Evolutionary conservation across 2,113 vertebrate species (phyloP), one percentile per base, ranked within the genome.

Genomic region (Synodontis membranacea): DNA sequence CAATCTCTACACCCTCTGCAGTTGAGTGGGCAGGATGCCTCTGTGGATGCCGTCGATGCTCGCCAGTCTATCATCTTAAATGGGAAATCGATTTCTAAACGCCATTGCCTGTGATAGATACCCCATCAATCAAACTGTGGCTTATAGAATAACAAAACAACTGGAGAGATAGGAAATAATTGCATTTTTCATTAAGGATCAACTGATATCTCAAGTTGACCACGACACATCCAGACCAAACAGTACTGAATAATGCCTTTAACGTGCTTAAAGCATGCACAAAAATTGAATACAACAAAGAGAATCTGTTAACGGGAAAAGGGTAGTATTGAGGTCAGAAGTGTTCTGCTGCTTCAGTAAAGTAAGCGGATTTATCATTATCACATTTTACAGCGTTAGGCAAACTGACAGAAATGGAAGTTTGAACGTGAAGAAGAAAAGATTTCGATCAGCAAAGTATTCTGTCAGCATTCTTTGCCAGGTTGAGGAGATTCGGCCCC

Each of bases 61-160:
- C 78, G 66, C 70, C 76, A 84, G 52, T 84, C 86, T 88, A 76
- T 86, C 75, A 86, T 78, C 56, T 78, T 42, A 44, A 23, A 39
- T 75, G 62, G 58, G 46, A 58, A 74, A 80, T 86, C 82, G 31
- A 82, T 83, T 89, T 72, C 31, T 31, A 84, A 84, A 90, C 88
- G 84, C 70, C 76, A 68, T 52, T 78, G 76, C 4, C 66, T 58
- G 46, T 79, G 75, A 84, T 81, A 60, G 15, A 52, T 66, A 75
- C 34, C 39, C n/a, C 48, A 48, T 84, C 68, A 75, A 58, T 44
- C 39, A 52, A 60, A 52, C 8, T 66, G 19, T 84, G n/a, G 21
- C 42, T 66, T 74, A 82, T 58, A 52, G 1, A 66, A 52, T 12
- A 11, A 17, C 6, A 52, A 68, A 58, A 79, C 76, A 58, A 66